Percentiles rank a stretch among this genome's conserved stretches.
Conservation (phyloP, 2,113 vertebrate species). For the Nesospiza acunhae region DNA sequence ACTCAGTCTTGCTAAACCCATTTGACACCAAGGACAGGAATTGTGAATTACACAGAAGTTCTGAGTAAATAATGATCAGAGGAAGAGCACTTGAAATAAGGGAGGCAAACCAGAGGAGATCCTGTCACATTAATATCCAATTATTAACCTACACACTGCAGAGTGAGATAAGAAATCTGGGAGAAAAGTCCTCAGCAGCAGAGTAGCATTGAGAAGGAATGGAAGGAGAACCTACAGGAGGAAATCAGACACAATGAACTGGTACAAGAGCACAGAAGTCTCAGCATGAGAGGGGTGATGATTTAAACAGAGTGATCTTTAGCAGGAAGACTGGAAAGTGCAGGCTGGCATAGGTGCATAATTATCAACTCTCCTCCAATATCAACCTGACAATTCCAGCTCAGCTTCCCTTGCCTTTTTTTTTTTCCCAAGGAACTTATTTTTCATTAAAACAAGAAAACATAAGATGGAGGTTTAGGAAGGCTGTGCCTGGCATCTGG, state of each 20-base stretch:
- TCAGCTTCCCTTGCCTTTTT: background rate
- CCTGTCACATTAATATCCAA: background rate
- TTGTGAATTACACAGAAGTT: background rate
- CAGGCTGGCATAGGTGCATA: background rate
- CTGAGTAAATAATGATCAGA: background rate
- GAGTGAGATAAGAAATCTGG: background rate
- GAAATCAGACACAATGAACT: background rate
- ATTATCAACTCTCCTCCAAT: background rate
- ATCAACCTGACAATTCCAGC: background rate
- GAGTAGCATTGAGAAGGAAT: background rate
- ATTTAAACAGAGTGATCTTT: background rate
- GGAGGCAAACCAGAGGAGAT: background rate
- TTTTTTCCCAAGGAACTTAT: background rate
- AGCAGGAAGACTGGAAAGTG: background rate
- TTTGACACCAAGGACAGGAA: background rate
- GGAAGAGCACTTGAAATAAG: background rate
- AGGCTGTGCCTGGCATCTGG: background rate
- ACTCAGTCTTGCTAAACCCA: background rate
- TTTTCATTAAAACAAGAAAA: background rate
- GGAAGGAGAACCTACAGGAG: background rate
- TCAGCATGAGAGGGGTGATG: background rate
- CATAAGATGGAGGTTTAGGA: background rate
- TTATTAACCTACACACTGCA: background rate
- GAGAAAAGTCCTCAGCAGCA: background rate
- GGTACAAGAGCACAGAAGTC: background rate